phyloP scores from a whole-genome alignment of 2,888 invertebrate genomes.

The Balanococcus diminutus region DNA sequence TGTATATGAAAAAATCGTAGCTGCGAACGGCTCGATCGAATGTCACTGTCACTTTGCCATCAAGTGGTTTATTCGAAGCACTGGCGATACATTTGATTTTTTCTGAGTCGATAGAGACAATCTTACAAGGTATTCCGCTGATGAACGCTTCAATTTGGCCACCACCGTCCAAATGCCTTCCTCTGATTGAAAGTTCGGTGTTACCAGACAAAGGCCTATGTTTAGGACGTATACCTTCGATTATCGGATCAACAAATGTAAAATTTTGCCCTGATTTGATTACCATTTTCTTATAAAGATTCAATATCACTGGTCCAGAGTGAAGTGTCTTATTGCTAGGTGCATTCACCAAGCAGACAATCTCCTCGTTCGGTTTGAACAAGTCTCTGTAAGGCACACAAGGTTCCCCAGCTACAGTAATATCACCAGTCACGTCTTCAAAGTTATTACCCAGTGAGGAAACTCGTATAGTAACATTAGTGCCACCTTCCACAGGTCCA shows the following conservation, averaged over 20 bases:
- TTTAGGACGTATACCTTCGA: not conserved
- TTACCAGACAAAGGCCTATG: not conserved
- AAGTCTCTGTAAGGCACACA: not conserved
- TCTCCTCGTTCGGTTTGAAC: not conserved
- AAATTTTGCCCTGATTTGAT: not conserved
- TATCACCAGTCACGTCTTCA: not conserved
- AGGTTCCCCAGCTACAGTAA: not conserved
- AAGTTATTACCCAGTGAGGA: not conserved
- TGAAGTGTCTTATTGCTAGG: not conserved
- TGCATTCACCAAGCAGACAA: not conserved
- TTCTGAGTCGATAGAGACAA: too few species aligned
- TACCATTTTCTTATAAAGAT: not conserved
- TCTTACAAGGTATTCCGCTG: too few species aligned
- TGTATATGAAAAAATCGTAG: too few species aligned
- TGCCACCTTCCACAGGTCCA: not conserved
- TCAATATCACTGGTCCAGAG: not conserved
- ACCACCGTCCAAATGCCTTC: not conserved
- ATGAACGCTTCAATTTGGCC: not conserved
- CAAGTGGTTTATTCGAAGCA: conserved; percentile 72
- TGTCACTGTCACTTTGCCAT: conserved; percentile 80
- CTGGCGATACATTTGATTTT: conserved; percentile 83
- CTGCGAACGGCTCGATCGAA: conserved; percentile 82
- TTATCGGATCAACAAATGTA: not conserved
- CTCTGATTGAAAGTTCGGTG: not conserved
- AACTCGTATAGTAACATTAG: not conserved